Conservation (phyloP, 2,113 vertebrate species). For the Sebastes fasciatus region DNA sequence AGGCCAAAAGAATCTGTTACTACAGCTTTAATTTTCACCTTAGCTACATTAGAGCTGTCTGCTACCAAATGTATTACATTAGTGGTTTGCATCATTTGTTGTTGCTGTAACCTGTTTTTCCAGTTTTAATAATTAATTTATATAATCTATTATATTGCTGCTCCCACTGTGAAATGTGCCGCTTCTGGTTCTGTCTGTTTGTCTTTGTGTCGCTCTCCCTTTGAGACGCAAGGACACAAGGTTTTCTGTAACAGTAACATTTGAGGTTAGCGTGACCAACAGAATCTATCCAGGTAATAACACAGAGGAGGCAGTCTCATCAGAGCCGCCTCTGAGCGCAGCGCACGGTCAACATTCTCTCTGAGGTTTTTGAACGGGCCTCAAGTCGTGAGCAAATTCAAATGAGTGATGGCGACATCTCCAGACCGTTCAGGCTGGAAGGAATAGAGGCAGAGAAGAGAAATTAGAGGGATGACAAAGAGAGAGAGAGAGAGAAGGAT, state of each 20-base stretch:
- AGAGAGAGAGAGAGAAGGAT: not conserved
- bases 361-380: conserved; percentile 11
- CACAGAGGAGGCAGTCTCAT: not conserved
- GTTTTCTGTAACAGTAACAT: not conserved
- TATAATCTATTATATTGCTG: too few relatives aligned
- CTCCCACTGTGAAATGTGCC: not conserved
- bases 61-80: too few relatives aligned
- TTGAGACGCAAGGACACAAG: not conserved
- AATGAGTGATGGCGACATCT: conserved; percentile 44
- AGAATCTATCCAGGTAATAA: not conserved
- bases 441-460: conserved; percentile 16
- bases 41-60: too few relatives aligned
- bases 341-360: conserved; percentile 2
- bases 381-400: conserved; percentile 20
- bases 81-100: too few relatives aligned
- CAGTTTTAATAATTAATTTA: too few relatives aligned
- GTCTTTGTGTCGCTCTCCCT: not conserved
- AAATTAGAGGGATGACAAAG: conserved; percentile 31
- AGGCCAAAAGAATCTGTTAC: too few relatives aligned
- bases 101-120: too few relatives aligned
- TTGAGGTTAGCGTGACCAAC: conserved; percentile 5
- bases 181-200: too few relatives aligned
- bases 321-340: not conserved
- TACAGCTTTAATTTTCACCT: too few relatives aligned
- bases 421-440: conserved; percentile 11